Evolutionary conservation across 2,797 vertebrate genomes (phyloP).

Genomic region (Myoxocephalus aenaeus): DNA sequence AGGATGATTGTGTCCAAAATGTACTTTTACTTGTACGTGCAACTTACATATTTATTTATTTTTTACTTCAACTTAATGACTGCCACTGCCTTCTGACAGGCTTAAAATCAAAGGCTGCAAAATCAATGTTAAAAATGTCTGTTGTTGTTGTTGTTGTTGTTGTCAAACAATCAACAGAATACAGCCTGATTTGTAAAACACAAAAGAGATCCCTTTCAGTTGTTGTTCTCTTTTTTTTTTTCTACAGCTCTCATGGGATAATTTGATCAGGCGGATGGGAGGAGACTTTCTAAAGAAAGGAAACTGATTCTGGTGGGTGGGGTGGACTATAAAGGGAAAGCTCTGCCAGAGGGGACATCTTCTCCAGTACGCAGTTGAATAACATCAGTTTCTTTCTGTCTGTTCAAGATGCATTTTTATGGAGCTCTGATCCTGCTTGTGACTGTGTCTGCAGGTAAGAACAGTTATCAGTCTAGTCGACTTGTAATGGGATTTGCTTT

Average conservation of each 20-base stretch:
- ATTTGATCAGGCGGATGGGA: not conserved
- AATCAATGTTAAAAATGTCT: too few relatives aligned
- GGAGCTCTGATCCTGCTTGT: constrained; percentile 25
- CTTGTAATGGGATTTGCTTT: not conserved
- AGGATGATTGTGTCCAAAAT: too few relatives aligned
- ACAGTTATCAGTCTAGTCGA: not conserved
- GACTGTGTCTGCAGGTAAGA: constrained; percentile 42
- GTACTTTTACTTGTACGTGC: too few relatives aligned
- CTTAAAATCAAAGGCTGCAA: too few relatives aligned
- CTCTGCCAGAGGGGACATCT: too few relatives aligned
- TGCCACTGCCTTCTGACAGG: too few relatives aligned
- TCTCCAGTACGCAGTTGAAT: not conserved
- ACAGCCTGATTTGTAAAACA: not conserved
- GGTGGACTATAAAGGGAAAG: not conserved
- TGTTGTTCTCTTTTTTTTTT: not conserved
- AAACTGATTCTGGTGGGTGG: not conserved
- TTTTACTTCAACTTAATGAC: too few relatives aligned
- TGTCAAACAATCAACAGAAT: too few relatives aligned
- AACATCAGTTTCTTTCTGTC: not conserved
- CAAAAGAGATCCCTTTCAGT: not conserved
- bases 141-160: too few relatives aligned
- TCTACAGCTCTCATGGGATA: not conserved
- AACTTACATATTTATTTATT: too few relatives aligned
- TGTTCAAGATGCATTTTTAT: constrained; percentile 28
- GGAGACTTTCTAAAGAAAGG: not conserved